These are phyloP conservation scores for Fregata magnificens DNA, from an alignment of 2,113 vertebrate genomes.

Conservation along the genomic window DNA sequence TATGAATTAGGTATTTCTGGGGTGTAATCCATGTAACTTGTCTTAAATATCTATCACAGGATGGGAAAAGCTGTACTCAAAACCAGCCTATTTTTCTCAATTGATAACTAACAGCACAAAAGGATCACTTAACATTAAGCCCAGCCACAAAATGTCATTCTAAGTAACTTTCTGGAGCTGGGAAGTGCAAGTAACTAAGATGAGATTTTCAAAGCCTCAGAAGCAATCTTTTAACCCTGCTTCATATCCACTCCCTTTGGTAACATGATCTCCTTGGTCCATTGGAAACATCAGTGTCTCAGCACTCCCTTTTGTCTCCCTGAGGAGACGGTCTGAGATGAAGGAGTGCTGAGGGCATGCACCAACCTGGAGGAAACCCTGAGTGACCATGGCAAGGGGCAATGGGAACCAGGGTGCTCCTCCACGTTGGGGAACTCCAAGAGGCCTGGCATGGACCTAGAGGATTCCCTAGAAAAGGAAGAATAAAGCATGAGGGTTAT, in stretches of 20 bases:
- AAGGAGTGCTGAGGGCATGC: neutral
- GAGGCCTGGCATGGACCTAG: neutral
- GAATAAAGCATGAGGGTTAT: neutral
- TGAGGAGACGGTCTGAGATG: neutral
- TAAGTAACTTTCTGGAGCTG: neutral
- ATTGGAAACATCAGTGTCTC: neutral
- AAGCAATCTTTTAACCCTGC: neutral
- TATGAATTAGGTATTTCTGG: neutral
- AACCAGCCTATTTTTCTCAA: neutral
- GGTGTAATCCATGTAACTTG: neutral
- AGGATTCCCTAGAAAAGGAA: neutral
- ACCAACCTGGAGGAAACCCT: neutral
- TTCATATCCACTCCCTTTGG: neutral
- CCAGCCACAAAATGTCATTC: neutral
- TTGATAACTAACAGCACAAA: neutral
- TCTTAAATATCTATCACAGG: neutral
- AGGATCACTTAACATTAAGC: neutral
- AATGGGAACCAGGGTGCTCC: neutral
- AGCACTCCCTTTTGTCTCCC: neutral
- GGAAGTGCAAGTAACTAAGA: neutral
- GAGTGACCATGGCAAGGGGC: neutral
- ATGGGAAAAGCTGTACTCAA: neutral
- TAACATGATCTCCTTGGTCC: neutral
- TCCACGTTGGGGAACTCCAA: neutral
- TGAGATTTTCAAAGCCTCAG: neutral